These are phyloP conservation scores for Ellobius talpinus DNA, from an alignment of 2,113 vertebrate species.

Conservation along the genomic window DNA sequence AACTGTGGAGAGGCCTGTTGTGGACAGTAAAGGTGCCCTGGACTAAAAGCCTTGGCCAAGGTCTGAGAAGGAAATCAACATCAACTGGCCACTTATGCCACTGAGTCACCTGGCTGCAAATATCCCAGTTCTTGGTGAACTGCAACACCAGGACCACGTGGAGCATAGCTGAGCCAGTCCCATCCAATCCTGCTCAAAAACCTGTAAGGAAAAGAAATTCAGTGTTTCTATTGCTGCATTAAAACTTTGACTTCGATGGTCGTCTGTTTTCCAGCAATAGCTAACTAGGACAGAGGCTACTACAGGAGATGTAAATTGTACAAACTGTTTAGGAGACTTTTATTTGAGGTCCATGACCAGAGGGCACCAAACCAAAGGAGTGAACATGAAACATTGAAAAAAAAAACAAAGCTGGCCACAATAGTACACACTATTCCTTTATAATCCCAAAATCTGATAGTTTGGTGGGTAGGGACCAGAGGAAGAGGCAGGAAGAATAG, in stretches of 20 bases:
- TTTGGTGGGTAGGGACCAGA: neutral
- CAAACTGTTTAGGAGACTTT: neutral
- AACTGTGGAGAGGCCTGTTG: neutral
- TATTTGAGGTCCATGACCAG: neutral
- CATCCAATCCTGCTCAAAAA: neutral
- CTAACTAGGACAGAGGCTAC: neutral
- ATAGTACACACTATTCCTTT: neutral
- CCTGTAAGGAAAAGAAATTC: neutral
- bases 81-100: neutral
- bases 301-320: no score
- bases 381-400: neutral
- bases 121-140: neutral
- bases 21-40: neutral
- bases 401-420: neutral
- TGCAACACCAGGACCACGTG: neutral
- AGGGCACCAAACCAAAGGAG: neutral
- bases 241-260: neutral
- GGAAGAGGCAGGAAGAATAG: neutral
- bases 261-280: neutral
- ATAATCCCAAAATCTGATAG: neutral
- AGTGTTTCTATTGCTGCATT: neutral
- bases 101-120: neutral
- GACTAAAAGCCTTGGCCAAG: neutral
- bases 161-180: neutral
- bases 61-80: neutral